phyloP scores from a whole-genome alignment of 2,888 invertebrate genomes.

The Polylopha cassiicola region DNA sequence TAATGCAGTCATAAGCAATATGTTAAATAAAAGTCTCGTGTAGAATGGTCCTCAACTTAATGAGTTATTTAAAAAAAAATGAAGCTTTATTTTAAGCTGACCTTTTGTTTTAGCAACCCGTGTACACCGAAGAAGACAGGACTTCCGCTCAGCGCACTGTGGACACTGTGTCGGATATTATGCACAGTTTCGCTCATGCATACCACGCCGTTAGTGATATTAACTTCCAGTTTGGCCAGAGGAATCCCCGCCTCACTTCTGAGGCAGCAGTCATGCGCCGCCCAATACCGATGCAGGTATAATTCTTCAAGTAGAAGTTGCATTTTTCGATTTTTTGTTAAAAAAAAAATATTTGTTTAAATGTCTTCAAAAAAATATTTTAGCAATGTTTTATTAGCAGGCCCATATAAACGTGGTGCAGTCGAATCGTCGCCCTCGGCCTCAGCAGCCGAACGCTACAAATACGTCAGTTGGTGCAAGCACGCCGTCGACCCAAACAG shows the following conservation, averaged over 20 bases:
- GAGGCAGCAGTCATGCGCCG: slow-evolving; percentile 36
- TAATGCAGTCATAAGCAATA: neutral
- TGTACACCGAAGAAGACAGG: slow-evolving; percentile 50
- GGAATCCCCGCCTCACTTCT: slow-evolving; percentile 43
- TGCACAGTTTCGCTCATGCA: slow-evolving; percentile 92
- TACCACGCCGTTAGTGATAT: slow-evolving; percentile 94
- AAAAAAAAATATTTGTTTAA: too few species aligned
- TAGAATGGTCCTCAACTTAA: too few species aligned
- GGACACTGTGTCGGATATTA: slow-evolving; percentile 85
- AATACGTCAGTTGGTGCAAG: slow-evolving; percentile 1
- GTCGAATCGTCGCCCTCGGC: slow-evolving; percentile 33
- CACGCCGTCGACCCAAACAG: slow-evolving; percentile 23
- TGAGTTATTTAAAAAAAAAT: too few species aligned
- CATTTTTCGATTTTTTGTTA: neutral
- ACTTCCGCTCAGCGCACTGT: slow-evolving; percentile 80
- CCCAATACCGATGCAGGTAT: slow-evolving; percentile 49
- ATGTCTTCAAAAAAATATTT: too few species aligned
- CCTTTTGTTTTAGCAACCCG: slow-evolving; percentile 18
- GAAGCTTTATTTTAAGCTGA: too few species aligned
- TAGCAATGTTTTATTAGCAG: slow-evolving; percentile 27
- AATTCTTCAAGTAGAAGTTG: slow-evolving; percentile 4
- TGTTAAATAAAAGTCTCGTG: too few species aligned
- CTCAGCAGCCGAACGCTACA: slow-evolving; percentile 18
- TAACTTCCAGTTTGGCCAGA: slow-evolving; percentile 58
- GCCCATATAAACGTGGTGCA: slow-evolving; percentile 55